Conservation (phyloP, 2,888 invertebrate genomes). For the Polydrusus pterygomalis region DNA sequence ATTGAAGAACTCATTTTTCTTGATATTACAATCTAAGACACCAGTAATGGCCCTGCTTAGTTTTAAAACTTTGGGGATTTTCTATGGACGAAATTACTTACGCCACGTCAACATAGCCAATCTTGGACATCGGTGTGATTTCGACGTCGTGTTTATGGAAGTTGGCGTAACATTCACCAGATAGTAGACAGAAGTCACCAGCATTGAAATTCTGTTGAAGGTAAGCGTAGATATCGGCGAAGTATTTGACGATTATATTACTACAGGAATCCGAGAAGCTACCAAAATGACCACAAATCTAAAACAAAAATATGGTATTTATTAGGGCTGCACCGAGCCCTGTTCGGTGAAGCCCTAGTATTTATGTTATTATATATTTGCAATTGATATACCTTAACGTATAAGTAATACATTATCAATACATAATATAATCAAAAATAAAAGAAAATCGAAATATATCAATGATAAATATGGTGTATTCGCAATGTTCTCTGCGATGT, state of each 20-base stretch:
- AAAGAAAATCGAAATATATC: too few species aligned
- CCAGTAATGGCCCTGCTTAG: too few species aligned
- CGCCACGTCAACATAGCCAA: conserved; percentile 75
- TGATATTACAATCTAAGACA: too few species aligned
- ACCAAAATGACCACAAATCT: conserved; percentile 81
- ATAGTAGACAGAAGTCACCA: conserved; percentile 82
- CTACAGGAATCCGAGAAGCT: conserved; percentile 88
- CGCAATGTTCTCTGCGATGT: too few species aligned
- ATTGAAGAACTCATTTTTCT: too few species aligned
- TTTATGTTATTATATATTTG: too few species aligned
- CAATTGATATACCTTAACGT: too few species aligned
- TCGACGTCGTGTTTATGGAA: conserved; percentile 81
- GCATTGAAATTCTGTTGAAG: conserved; percentile 78
- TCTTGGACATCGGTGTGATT: conserved; percentile 75
- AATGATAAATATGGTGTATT: too few species aligned
- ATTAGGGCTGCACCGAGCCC: too few species aligned
- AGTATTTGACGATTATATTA: conserved; percentile 82
- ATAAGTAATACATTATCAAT: too few species aligned
- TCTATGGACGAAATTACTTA: conserved; percentile 59
- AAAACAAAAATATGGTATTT: conserved; percentile 58
- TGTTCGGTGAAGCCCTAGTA: too few species aligned
- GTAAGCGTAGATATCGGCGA: conserved; percentile 81
- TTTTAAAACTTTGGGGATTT: neutral
- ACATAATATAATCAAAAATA: too few species aligned
- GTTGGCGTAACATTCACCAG: conserved; percentile 82